These are phyloP conservation scores for Siniperca scherzeri DNA, from an alignment of 2,797 vertebrate species.

Conservation along the genomic window DNA sequence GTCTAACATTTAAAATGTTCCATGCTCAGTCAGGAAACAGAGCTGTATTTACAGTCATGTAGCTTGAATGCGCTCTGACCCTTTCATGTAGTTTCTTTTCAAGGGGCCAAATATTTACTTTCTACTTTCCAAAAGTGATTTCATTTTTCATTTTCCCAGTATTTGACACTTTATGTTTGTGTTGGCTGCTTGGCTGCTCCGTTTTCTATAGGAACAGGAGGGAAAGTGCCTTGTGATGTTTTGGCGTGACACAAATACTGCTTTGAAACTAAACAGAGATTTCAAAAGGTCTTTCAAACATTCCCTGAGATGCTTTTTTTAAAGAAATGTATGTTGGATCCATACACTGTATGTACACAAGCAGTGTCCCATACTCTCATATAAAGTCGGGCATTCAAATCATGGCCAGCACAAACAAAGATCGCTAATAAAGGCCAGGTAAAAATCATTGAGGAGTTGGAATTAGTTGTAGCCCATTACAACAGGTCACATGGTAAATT, in stretches of 20 bases:
- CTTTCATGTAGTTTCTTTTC: constrained; percentile 46
- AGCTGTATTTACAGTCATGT: constrained; percentile 31
- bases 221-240: constrained; percentile 49
- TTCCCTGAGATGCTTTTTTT: background rate
- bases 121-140: constrained; percentile 53
- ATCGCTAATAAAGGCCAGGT: background rate
- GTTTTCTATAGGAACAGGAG: constrained; percentile 23
- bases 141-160: constrained; percentile 59
- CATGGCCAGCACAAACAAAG: background rate
- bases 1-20: background rate
- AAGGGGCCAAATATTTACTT: constrained; percentile 65
- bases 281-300: constrained; percentile 51
- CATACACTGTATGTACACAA: background rate
- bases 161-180: constrained; percentile 61
- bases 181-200: constrained; percentile 39
- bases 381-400: constrained; percentile 1
- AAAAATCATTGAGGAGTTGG: background rate
- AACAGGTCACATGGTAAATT: background rate
- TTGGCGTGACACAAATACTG: constrained; percentile 49
- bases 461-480: background rate
- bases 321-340: background rate
- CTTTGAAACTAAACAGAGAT: constrained; percentile 50
- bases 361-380: background rate
- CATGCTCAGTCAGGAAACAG: constrained; percentile 19
- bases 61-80: constrained; percentile 24